These are phyloP conservation scores for Diachasmimorpha longicaudata DNA, from an alignment of 1,140 invertebrate genomes.

Conservation along the genomic window DNA sequence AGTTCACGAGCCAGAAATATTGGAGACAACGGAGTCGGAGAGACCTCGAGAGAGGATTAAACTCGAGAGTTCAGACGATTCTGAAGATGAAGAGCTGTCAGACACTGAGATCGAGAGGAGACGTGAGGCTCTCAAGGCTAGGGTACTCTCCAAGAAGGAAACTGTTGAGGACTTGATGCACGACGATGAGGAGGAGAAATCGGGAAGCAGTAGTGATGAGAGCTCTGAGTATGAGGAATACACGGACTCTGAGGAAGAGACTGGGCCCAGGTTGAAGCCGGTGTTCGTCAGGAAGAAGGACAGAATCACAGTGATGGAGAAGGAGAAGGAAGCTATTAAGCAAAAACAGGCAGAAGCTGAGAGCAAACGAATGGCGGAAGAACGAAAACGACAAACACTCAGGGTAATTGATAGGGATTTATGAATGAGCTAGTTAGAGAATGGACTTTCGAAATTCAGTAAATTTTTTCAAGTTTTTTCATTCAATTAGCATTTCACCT, in stretches of 20 bases:
- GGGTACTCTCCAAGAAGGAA: slow-evolving; percentile 73
- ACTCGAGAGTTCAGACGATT: slow-evolving; percentile 62
- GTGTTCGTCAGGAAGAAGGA: slow-evolving; percentile 96
- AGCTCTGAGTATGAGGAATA: slow-evolving; percentile 86
- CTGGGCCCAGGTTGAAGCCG: slow-evolving; percentile 89
- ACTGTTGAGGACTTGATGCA: slow-evolving; percentile 67
- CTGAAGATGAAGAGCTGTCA: slow-evolving; percentile 76
- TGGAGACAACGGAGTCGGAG: slow-evolving; percentile 67
- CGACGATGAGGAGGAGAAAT: slow-evolving; percentile 78
- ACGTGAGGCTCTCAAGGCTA: slow-evolving; percentile 73
- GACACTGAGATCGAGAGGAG: slow-evolving; percentile 85
- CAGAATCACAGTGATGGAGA: slow-evolving; percentile 93
- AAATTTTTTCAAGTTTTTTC: too few relatives aligned
- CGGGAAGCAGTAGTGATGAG: slow-evolving; percentile 79
- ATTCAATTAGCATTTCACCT: too few relatives aligned
- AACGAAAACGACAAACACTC: slow-evolving; percentile 78
- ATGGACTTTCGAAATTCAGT: too few relatives aligned
- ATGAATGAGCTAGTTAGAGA: too few relatives aligned
- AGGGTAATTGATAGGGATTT: slow-evolving; percentile 62
- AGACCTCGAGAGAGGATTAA: slow-evolving; percentile 48
- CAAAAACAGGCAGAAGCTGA: slow-evolving; percentile 77
- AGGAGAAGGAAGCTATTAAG: slow-evolving; percentile 85
- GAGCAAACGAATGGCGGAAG: slow-evolving; percentile 69
- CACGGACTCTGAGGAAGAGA: slow-evolving; percentile 88
- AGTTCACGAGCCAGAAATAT: slow-evolving; percentile 75